These are phyloP conservation scores for Cecidostiba fungosa DNA, from an alignment of 2,888 invertebrate species.

Conservation along the genomic window DNA sequence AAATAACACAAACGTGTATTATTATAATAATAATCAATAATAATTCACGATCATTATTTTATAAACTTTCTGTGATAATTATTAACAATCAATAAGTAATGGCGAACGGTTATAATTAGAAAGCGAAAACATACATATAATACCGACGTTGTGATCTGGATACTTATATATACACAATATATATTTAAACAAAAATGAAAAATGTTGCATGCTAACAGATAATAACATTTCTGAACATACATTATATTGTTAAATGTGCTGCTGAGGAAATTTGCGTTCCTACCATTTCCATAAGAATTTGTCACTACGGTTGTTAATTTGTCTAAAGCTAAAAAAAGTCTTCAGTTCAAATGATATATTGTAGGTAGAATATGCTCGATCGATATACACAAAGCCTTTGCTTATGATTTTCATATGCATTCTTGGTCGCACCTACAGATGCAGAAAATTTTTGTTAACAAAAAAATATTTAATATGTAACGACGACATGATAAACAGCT, in stretches of 20 bases:
- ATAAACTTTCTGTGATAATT: conserved; percentile 80
- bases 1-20: conserved; percentile 52
- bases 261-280: conserved; percentile 33
- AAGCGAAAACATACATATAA: conserved; percentile 18
- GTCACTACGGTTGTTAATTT: background rate
- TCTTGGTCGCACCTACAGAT: background rate
- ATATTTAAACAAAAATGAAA: conserved; percentile 25
- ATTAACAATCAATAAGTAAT: conserved; percentile 79
- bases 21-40: conserved; percentile 64
- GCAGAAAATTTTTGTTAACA: background rate
- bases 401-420: background rate
- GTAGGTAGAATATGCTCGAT: background rate
- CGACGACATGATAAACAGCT: background rate
- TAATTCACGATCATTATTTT: conserved; percentile 77
- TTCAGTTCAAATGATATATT: background rate
- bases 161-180: background rate
- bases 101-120: conserved; percentile 43
- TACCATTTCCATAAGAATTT: background rate
- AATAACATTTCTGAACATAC: conserved; percentile 1
- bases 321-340: background rate
- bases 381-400: background rate
- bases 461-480: background rate
- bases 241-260: conserved; percentile 35
- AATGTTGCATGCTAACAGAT: conserved; percentile 26
- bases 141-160: conserved; percentile 12